phyloP scores from a whole-genome alignment of 2,888 invertebrate genomes.

The Coleophora deauratella region DNA sequence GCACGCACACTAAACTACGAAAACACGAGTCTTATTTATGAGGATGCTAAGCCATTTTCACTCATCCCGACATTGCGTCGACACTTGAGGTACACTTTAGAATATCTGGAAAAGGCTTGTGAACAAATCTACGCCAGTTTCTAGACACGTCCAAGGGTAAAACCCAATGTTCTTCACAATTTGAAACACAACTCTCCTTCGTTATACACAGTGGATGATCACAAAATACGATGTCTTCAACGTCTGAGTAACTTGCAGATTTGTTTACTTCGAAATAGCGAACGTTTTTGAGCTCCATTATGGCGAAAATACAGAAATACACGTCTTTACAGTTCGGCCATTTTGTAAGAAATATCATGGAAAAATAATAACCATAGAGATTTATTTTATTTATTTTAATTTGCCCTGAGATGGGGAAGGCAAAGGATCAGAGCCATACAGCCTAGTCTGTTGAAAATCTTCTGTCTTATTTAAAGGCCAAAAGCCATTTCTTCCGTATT shows the following conservation, averaged over 20 bases:
- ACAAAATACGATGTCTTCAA: slow-evolving; percentile 32
- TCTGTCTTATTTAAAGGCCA: too few species aligned
- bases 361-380: too few species aligned
- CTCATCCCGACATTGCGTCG: slow-evolving; percentile 35
- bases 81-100: slow-evolving; percentile 26
- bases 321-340: slow-evolving; percentile 71
- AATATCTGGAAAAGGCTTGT: slow-evolving; percentile 47
- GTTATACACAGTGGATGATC: slow-evolving; percentile 36
- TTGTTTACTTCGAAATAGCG: slow-evolving; percentile 41
- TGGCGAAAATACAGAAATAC: slow-evolving; percentile 46
- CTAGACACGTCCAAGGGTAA: slow-evolving; percentile 31
- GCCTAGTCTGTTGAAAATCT: too few species aligned
- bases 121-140: slow-evolving; percentile 37
- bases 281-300: slow-evolving; percentile 60
- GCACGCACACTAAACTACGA: slow-evolving; percentile 29
- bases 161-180: slow-evolving; percentile 17
- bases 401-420: too few species aligned
- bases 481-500: too few species aligned
- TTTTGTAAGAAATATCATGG: slow-evolving; percentile 45
- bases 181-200: slow-evolving; percentile 4
- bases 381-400: too few species aligned
- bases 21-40: slow-evolving; percentile 20
- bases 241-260: slow-evolving; percentile 35
- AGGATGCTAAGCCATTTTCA: slow-evolving; percentile 43
- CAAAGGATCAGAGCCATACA: too few species aligned